These are phyloP conservation scores for Pelobates cultripes DNA, from an alignment of 2,797 vertebrate species.

Conservation along the genomic window DNA sequence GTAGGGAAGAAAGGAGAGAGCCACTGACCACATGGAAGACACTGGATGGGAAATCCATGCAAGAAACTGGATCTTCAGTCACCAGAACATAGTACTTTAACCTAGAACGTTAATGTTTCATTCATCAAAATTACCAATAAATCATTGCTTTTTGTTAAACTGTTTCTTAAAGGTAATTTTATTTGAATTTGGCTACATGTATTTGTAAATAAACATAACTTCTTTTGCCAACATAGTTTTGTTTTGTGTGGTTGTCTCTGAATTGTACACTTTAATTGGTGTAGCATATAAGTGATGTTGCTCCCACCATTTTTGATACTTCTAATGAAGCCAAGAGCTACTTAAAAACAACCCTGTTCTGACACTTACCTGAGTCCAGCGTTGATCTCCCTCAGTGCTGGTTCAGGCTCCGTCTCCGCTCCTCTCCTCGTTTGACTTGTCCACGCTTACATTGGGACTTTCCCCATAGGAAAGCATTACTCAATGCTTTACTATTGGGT, in stretches of 20 bases:
- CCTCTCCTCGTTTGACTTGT: too few relatives aligned
- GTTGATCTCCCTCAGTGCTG: too few relatives aligned
- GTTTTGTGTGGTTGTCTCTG: constrained; percentile 13
- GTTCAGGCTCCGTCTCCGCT: too few relatives aligned
- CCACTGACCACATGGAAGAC: constrained; percentile 76
- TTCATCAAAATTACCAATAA: constrained; percentile 72
- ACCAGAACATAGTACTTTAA: constrained; percentile 68
- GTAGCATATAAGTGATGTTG: too few relatives aligned
- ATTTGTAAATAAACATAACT: constrained; percentile 91
- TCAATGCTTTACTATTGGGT: too few relatives aligned
- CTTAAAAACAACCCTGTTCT: too few relatives aligned
- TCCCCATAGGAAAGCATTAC: too few relatives aligned
- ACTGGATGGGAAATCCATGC: constrained; percentile 63
- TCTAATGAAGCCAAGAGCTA: too few relatives aligned
- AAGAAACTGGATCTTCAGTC: constrained; percentile 66
- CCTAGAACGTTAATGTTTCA: constrained; percentile 66
- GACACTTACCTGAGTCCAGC: too few relatives aligned
- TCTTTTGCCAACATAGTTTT: constrained; percentile 79
- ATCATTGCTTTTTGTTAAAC: constrained; percentile 73
- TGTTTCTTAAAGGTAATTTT: constrained; percentile 75
- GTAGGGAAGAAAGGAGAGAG: constrained; percentile 97
- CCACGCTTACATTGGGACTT: too few relatives aligned
- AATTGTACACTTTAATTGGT: too few relatives aligned
- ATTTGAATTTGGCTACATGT: constrained; percentile 77
- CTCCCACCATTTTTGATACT: too few relatives aligned